phyloP scores from a whole-genome alignment of 2,113 vertebrate genomes.

The Delphinus delphis region DNA sequence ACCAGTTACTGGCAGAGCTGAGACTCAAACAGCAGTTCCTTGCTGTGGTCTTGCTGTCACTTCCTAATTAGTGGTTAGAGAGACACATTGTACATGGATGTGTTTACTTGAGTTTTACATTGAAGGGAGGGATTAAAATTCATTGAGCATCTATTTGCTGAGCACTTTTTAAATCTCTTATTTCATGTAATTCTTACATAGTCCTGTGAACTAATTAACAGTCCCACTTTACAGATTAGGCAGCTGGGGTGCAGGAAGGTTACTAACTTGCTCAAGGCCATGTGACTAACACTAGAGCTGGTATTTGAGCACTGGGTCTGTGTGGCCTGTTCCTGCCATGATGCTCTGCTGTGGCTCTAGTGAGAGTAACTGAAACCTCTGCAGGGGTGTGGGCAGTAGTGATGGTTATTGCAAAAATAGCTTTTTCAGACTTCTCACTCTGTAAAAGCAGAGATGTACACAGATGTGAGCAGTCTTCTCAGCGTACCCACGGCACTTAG shows the following conservation, averaged over 20 bases:
- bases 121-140: neutral
- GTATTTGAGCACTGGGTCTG: neutral
- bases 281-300: neutral
- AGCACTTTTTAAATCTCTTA: neutral
- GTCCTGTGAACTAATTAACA: neutral
- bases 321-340: neutral
- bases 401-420: neutral
- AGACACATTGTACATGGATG: neutral
- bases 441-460: neutral
- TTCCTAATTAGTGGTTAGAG: conserved; percentile 48
- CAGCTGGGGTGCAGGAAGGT: neutral
- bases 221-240: neutral
- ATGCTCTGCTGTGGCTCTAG: neutral
- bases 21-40: neutral
- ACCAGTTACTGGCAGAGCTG: neutral
- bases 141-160: neutral
- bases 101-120: conserved; percentile 27
- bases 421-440: neutral
- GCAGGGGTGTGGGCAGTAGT: neutral
- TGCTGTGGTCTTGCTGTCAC: conserved; percentile 10
- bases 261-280: neutral
- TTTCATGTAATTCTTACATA: neutral
- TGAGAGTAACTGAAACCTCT: neutral
- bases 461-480: neutral
- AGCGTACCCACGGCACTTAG: neutral